Evolutionary conservation across 64 coral and sea anemone genomes (phyloP).

Genomic region (Stichodactyla mertensii): DNA sequence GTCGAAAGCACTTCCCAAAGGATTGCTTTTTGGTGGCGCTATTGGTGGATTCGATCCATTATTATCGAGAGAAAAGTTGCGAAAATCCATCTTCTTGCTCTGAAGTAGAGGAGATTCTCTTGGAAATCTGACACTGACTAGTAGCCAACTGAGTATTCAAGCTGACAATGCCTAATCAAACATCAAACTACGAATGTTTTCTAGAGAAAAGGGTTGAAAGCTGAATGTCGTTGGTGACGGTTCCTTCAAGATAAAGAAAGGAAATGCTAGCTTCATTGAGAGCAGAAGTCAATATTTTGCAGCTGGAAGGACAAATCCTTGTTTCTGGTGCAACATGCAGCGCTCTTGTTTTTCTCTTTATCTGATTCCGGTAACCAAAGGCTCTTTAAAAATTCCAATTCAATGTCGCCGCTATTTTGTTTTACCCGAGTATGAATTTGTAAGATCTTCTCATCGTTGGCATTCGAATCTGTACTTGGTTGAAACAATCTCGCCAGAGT

Average conservation of each 20-base stretch:
- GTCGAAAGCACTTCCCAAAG: background rate
- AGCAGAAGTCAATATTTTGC: background rate
- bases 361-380: background rate
- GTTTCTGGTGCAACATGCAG: background rate
- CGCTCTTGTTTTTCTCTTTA: background rate
- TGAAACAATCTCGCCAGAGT: background rate
- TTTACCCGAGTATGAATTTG: background rate
- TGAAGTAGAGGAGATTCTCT: background rate
- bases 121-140: background rate
- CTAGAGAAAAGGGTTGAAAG: too few relatives aligned
- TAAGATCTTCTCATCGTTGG: background rate
- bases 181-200: background rate
- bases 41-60: background rate
- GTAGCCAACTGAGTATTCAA: background rate
- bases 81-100: background rate
- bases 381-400: background rate
- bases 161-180: too few relatives aligned
- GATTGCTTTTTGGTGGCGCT: background rate
- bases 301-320: background rate
- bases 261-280: background rate
- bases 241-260: background rate
- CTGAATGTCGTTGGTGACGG: too few relatives aligned
- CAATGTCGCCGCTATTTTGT: background rate
- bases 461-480: background rate
- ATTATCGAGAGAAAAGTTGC: background rate